Percentiles rank a stretch among this genome's conserved stretches.
These are phyloP conservation scores for Rhingia campestris DNA, from an alignment of 2,888 invertebrate species.

Conservation along the genomic window DNA sequence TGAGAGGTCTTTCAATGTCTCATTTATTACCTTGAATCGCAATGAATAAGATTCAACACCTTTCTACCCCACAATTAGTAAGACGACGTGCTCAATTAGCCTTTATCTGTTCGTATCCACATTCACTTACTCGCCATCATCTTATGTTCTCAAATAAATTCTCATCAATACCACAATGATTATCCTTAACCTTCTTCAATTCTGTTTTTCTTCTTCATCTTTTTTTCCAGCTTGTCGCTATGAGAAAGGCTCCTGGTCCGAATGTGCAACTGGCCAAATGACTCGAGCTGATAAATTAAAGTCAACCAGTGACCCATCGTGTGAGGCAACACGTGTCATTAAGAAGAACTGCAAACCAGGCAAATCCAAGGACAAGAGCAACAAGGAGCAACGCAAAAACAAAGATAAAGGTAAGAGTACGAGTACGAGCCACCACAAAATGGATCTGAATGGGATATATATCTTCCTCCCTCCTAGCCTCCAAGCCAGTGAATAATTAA, in stretches of 20 bases:
- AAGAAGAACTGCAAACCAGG: slow-evolving; percentile 94
- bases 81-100: neutral
- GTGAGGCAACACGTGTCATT: slow-evolving; percentile 91
- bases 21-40: too few species aligned
- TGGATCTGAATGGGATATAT: neutral
- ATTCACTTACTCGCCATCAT: neutral
- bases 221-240: slow-evolving; percentile 89
- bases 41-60: too few species aligned
- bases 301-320: slow-evolving; percentile 91
- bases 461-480: neutral
- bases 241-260: slow-evolving; percentile 94
- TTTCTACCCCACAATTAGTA: neutral
- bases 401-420: slow-evolving; percentile 84
- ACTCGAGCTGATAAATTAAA: slow-evolving; percentile 92
- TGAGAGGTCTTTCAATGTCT: too few species aligned
- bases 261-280: slow-evolving; percentile 92
- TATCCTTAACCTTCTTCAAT: neutral
- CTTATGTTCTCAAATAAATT: neutral
- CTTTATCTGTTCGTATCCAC: neutral
- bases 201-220: neutral
- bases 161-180: slow-evolving; percentile 10
- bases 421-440: neutral
- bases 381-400: slow-evolving; percentile 83
- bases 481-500: neutral
- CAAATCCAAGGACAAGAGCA: slow-evolving; percentile 84